Conservation (phyloP, 1,140 invertebrate genomes). For the Drosophila subpulchrella region DNA sequence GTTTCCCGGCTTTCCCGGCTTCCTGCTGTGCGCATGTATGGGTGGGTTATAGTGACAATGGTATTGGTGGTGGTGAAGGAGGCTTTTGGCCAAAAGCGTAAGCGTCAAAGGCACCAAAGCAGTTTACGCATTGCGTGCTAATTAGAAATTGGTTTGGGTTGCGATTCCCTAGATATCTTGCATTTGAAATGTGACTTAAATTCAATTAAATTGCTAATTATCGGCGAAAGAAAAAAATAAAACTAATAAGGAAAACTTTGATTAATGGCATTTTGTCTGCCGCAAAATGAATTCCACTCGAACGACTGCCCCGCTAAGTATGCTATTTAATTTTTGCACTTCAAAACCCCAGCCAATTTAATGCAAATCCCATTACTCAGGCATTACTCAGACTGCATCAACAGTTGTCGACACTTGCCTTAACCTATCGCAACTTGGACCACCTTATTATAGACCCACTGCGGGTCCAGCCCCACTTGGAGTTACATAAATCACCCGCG, state of each 20-base stretch:
- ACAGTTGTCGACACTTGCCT: slow-evolving; percentile 59
- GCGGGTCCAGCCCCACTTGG: slow-evolving; percentile 21
- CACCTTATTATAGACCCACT: slow-evolving; percentile 64
- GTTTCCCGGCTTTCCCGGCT: slow-evolving; percentile 15
- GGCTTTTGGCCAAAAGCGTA: slow-evolving; percentile 41
- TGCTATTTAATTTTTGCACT: slow-evolving; percentile 30
- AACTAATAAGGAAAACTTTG: slow-evolving; percentile 12
- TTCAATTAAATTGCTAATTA: slow-evolving; percentile 55
- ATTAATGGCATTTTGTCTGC: slow-evolving; percentile 32
- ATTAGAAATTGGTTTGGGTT: slow-evolving; percentile 60
- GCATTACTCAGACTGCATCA: slow-evolving; percentile 39
- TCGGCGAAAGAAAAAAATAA: neutral
- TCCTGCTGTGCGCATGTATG: slow-evolving; percentile 22
- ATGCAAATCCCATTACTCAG: slow-evolving; percentile 46
- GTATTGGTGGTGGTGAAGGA: neutral
- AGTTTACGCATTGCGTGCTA: slow-evolving; percentile 66
- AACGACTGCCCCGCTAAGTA: slow-evolving; percentile 22
- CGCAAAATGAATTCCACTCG: slow-evolving; percentile 2
- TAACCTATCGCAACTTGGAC: slow-evolving; percentile 45
- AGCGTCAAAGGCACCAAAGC: slow-evolving; percentile 58
- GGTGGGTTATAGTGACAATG: slow-evolving; percentile 49
- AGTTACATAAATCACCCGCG: slow-evolving; percentile 67
- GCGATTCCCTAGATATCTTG: slow-evolving; percentile 7
- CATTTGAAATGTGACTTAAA: slow-evolving; percentile 59
- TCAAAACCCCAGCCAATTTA: neutral